phyloP scores from a whole-genome alignment of 2,888 invertebrate species.

The Rosalia funebris region DNA sequence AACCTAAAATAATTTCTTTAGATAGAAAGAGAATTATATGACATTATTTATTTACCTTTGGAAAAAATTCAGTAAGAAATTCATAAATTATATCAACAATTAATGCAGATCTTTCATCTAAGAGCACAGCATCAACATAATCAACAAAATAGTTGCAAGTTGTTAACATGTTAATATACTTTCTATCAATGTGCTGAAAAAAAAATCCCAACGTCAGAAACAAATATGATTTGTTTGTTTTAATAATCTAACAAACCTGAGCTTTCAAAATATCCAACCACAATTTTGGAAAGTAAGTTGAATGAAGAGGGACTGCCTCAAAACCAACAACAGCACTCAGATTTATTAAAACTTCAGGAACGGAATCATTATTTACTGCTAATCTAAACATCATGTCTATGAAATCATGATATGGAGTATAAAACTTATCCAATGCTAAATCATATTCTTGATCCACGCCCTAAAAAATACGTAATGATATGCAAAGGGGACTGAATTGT shows the following conservation, averaged over 20 bases:
- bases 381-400: slow-evolving; percentile 88
- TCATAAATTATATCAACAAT: slow-evolving; percentile 87
- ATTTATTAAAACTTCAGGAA: slow-evolving; percentile 86
- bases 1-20: slow-evolving; percentile 60
- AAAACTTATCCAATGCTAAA: slow-evolving; percentile 78
- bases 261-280: slow-evolving; percentile 90
- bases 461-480: slow-evolving; percentile 57
- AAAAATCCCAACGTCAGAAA: too few species aligned
- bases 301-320: slow-evolving; percentile 88
- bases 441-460: slow-evolving; percentile 84
- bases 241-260: slow-evolving; percentile 70
- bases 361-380: slow-evolving; percentile 87
- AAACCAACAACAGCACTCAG: slow-evolving; percentile 90
- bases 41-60: slow-evolving; percentile 72
- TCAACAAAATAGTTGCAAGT: slow-evolving; percentile 87
- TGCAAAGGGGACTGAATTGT: background rate
- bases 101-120: slow-evolving; percentile 87
- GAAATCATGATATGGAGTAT: slow-evolving; percentile 88
- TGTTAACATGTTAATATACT: slow-evolving; percentile 83
- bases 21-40: background rate
- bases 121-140: slow-evolving; percentile 88
- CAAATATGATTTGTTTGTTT: too few species aligned
- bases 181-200: slow-evolving; percentile 78
- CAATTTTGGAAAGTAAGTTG: slow-evolving; percentile 89
- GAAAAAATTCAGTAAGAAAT: slow-evolving; percentile 89